phyloP scores from a whole-genome alignment of 2,888 invertebrate species.

The Trachelus iudaicus region DNA sequence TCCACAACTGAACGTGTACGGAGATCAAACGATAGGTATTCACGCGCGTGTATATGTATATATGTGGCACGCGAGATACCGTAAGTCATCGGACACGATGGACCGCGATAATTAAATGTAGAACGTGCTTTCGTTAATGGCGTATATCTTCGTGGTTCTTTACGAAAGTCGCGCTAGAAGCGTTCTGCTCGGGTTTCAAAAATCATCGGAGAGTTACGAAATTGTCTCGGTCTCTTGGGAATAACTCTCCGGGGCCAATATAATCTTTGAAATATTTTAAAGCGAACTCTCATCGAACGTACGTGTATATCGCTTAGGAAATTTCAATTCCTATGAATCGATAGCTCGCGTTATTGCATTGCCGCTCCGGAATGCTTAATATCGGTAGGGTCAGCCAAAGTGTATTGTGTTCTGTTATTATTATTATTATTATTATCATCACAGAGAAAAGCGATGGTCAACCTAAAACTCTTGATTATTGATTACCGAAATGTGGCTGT shows the following conservation, averaged over 20 bases:
- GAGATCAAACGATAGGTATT: not conserved
- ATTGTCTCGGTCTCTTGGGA: not conserved
- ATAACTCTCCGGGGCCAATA: constrained; percentile 29
- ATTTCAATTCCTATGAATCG: constrained; percentile 56
- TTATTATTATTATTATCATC: not conserved
- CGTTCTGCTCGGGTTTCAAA: not conserved
- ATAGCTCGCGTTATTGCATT: constrained; percentile 59
- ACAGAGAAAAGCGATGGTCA: constrained; percentile 43
- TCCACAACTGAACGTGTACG: not conserved
- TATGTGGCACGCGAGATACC: not conserved
- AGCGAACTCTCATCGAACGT: constrained; percentile 29
- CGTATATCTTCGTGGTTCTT: not conserved
- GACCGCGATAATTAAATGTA: not conserved
- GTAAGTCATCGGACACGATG: not conserved
- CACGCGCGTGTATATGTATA: not conserved
- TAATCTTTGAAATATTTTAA: constrained; percentile 48
- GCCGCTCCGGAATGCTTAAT: constrained; percentile 60
- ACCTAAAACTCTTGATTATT: constrained; percentile 39
- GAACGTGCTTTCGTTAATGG: not conserved
- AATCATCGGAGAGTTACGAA: not conserved
- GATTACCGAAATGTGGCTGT: not conserved
- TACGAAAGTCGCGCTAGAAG: not conserved
- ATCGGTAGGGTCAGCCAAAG: constrained; percentile 51
- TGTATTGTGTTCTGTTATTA: constrained; percentile 40
- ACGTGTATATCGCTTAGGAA: constrained; percentile 25